Conservation (phyloP, 2,797 vertebrate genomes). For the Novumbra hubbsi region DNA sequence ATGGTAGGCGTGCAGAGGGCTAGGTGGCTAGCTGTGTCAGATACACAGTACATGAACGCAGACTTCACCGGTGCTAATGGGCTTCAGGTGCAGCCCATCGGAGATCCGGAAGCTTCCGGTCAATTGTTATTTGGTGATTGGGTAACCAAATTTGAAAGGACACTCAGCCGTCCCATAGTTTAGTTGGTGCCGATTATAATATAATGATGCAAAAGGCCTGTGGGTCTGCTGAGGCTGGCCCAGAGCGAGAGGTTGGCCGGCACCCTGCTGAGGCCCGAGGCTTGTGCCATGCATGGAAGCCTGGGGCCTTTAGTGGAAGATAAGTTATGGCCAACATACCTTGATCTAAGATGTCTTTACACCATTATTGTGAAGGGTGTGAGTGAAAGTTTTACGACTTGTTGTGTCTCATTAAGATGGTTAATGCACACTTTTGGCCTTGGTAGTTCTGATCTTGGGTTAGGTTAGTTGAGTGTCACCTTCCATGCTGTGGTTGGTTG, state of each 20-base stretch:
- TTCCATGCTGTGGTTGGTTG: slow-evolving; percentile 20
- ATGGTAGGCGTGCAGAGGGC: neutral
- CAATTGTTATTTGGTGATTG: slow-evolving; percentile 16
- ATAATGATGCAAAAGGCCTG: slow-evolving; percentile 6
- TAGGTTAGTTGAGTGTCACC: neutral
- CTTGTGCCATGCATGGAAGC: too few relatives aligned
- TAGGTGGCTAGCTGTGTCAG: neutral
- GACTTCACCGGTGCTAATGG: neutral
- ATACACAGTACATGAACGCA: neutral
- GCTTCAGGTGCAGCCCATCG: slow-evolving; percentile 22
- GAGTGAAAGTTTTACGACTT: slow-evolving; percentile 1
- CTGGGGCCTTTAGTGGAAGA: neutral
- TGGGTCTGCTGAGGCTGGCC: slow-evolving; percentile 41
- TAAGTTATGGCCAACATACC: neutral
- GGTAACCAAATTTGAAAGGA: neutral
- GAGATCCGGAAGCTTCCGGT: slow-evolving; percentile 11
- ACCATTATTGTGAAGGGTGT: neutral
- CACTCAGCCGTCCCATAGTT: too few relatives aligned
- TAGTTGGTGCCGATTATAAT: too few relatives aligned
- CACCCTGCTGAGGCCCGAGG: slow-evolving; percentile 29
- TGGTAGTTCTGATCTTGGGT: neutral
- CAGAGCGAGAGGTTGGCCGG: slow-evolving; percentile 37
- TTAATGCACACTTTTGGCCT: slow-evolving; percentile 31
- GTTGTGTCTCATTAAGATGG: slow-evolving; percentile 17
- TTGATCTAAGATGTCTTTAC: neutral